Evolutionary conservation across 1,140 invertebrate genomes (phyloP), one percentile per base, ranked within the genome.

Genomic region (Teleogryllus occipitalis): DNA sequence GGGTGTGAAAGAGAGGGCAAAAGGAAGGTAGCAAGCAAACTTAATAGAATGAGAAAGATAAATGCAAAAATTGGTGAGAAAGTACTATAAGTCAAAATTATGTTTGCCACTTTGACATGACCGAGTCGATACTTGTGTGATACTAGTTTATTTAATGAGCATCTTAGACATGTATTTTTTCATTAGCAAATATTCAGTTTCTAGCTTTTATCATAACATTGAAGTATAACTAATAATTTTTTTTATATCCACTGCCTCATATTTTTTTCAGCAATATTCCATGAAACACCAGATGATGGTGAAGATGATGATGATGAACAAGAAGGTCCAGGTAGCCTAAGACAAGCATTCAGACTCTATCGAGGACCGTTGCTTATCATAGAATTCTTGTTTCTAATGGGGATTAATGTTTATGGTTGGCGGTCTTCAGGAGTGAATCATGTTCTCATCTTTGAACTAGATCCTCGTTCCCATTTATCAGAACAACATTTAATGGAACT

Each of bases 371-470:
- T 97, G 75, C 88, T 97, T 6, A 87, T 97, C 72, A 93, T 96
- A 81, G 88, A 96, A 80, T 95, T 94, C 84, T 87, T 97, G 8
- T 97, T 96, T 84, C 87, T 97, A 0, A 92, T 96, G 84, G 95
- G 96, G 75, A 89, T 97, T 72, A 98, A 98, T 86, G 94, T 92
- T 8, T 96, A 96, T 84, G 95, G 94, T 76, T 98, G 95, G 95
- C 88, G 95, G 78, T 93, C 92, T 74, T 95, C 94, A 0, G 96
- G 96, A 21, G 95, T 96, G 15, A 96, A 98, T 86, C 96, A 98
- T 86, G 96, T 98, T 1, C 89, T 97, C 0, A 98, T 97, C 81
- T 97, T 98, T 84, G 96, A 97, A 86, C 87, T 98, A 47, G 95
- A 97, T 88, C 96, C 96, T 2, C 87, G 96, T 76, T 94, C 96